These are phyloP conservation scores for Acanthosepion esculentum DNA, from an alignment of 2,888 invertebrate genomes.

Conservation along the genomic window DNA sequence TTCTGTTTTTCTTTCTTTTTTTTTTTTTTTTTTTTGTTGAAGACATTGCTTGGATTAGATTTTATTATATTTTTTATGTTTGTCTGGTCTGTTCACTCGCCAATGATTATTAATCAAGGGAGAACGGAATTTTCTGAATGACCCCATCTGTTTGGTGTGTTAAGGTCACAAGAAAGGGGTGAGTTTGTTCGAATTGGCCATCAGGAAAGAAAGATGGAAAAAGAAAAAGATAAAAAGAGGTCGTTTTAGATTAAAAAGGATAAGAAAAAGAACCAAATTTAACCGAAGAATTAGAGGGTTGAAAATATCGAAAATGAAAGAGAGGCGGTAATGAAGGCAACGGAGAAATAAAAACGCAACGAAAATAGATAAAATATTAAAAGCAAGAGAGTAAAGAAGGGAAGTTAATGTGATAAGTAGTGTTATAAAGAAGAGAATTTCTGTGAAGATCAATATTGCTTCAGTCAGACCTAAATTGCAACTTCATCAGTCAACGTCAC, in stretches of 20 bases:
- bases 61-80: slow-evolving; percentile 9
- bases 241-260: not conserved
- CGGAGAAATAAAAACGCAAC: no score
- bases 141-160: slow-evolving; percentile 33
- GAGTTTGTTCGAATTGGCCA: not conserved
- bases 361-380: no score
- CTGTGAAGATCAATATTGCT: no score
- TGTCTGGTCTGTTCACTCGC: not conserved
- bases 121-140: slow-evolving; percentile 8
- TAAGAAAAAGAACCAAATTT: no score
- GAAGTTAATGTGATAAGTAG: no score
- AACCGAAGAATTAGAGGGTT: no score
- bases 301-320: no score
- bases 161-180: not conserved
- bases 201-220: not conserved
- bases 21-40: not conserved
- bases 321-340: no score
- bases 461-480: no score
- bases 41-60: slow-evolving; percentile 33
- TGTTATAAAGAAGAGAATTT: no score
- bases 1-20: not conserved
- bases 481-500: no score
- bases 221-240: not conserved
- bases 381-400: no score
- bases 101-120: slow-evolving; percentile 21